Evolutionary conservation across 1,140 invertebrate genomes (phyloP), one percentile per base, ranked within the genome.

Genomic region (Papilio dardanus): DNA sequence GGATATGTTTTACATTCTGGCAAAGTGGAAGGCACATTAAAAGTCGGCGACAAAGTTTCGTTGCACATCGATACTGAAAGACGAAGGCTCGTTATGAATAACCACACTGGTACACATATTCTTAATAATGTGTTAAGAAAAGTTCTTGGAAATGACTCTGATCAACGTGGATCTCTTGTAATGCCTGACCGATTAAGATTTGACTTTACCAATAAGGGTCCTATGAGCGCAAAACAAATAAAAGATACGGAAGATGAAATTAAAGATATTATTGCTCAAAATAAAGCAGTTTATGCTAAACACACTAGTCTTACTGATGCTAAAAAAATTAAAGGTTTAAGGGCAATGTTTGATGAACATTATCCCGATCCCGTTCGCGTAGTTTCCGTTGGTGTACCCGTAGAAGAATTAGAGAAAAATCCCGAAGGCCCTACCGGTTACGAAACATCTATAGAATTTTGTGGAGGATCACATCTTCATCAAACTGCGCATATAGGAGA

Each of bases 351-450:
- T 94, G 99, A 99, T 93, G 99, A 99, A 94, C 88, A 98, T 4
- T 99, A 99, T 94, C 99, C 99, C 0, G 99, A 99, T 94, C 99
- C 99, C 28, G 99, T 99, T 1, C 95, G 99, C 86, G 96, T 99
- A 16, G 98, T 99, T 14, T 98, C 97, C 69, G 96, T 99, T 81
- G 99, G 99, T 16, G 95, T 99, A 71, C 96, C 98, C 2, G 96
- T 99, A 19, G 98, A 99, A 80, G 95, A 98, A 42, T 94, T 99
- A 8, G 96, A 99, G 86, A 94, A 95, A 66, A 96, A 99, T 94
- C 99, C 99, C 1, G 95, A 96, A 42, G 95, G 96, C 30, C 94
- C 96, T 16, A 95, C 94, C 58, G 99, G 97, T 5, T 95, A 95
- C 65, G 92, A 96, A 67, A 99, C 98, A 1, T 99, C 99, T 28